These are phyloP conservation scores for Drosophila pruinosa DNA, from an alignment of 1,140 invertebrate genomes.

Conservation along the genomic window DNA sequence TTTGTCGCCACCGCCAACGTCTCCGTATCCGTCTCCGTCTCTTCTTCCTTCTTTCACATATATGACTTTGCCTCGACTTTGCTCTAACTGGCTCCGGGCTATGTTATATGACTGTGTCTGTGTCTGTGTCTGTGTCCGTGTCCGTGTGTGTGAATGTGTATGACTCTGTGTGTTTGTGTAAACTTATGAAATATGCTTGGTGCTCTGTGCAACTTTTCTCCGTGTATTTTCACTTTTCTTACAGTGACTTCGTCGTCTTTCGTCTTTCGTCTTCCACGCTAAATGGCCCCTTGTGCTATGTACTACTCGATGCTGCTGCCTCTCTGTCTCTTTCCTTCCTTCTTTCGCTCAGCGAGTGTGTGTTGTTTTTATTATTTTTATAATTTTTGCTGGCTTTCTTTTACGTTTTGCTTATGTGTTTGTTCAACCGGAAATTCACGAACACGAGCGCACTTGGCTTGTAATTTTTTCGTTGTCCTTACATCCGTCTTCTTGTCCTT, in stretches of 20 bases:
- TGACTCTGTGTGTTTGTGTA: slow-evolving; percentile 39
- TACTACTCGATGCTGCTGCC: slow-evolving; percentile 25
- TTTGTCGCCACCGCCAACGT: slow-evolving; percentile 48
- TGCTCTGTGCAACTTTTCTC: slow-evolving; percentile 58
- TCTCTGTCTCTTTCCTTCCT: background rate
- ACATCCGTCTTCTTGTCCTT: slow-evolving; percentile 58
- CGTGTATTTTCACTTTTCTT: slow-evolving; percentile 78
- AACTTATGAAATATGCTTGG: slow-evolving; percentile 77
- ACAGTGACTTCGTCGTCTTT: slow-evolving; percentile 32
- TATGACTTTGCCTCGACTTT: slow-evolving; percentile 25
- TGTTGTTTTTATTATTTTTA: slow-evolving; percentile 60
- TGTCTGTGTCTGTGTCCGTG: background rate
- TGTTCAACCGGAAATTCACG: slow-evolving; percentile 82
- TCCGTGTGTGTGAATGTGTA: slow-evolving; percentile 14
- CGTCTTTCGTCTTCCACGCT: slow-evolving; percentile 4
- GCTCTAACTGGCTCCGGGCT: slow-evolving; percentile 53
- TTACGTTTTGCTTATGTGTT: slow-evolving; percentile 81
- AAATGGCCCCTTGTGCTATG: slow-evolving; percentile 12
- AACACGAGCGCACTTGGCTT: slow-evolving; percentile 78
- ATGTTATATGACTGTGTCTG: slow-evolving; percentile 34
- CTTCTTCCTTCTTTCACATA: slow-evolving; percentile 18
- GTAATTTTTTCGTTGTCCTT: slow-evolving; percentile 53
- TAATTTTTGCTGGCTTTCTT: slow-evolving; percentile 66
- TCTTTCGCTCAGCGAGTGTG: slow-evolving; percentile 15
- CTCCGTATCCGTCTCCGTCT: background rate